Conservation (phyloP, 2,113 vertebrate genomes). For the Dryoscopus gambensis region DNA sequence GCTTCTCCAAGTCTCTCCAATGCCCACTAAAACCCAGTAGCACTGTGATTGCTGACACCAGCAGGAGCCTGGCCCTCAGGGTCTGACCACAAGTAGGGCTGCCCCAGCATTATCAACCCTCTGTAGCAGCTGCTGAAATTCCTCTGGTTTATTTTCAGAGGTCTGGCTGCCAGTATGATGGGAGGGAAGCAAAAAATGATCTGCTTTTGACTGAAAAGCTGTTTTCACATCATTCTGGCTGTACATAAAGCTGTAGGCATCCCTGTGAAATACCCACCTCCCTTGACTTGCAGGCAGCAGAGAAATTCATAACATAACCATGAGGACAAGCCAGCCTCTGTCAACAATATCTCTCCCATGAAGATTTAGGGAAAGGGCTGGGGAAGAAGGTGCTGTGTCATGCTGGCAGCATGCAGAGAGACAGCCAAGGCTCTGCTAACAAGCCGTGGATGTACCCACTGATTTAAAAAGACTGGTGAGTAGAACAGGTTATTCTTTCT, state of each 20-base stretch:
- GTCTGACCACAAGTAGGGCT: not conserved
- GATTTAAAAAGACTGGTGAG: not conserved
- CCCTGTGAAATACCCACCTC: not conserved
- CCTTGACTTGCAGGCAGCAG: not conserved
- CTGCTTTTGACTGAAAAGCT: not conserved
- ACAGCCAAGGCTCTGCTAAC: not conserved
- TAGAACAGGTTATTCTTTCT: not conserved
- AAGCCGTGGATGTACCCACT: not conserved
- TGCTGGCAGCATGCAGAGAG: not conserved
- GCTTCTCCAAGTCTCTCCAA: not conserved
- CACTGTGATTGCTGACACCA: not conserved
- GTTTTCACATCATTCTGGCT: not conserved
- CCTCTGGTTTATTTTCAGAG: not conserved
- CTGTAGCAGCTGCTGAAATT: not conserved
- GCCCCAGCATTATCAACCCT: too few species aligned
- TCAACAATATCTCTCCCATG: not conserved
- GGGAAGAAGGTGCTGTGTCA: not conserved
- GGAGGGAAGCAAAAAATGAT: not conserved
- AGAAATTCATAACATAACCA: not conserved
- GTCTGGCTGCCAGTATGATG: not conserved
- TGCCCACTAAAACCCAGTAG: accelerated
- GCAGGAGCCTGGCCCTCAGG: not conserved
- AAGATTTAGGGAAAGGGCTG: not conserved
- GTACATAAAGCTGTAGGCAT: not conserved
- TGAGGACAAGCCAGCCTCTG: not conserved